These are phyloP conservation scores for Brachypterus glaber DNA, from an alignment of 2,888 invertebrate species.

Conservation along the genomic window DNA sequence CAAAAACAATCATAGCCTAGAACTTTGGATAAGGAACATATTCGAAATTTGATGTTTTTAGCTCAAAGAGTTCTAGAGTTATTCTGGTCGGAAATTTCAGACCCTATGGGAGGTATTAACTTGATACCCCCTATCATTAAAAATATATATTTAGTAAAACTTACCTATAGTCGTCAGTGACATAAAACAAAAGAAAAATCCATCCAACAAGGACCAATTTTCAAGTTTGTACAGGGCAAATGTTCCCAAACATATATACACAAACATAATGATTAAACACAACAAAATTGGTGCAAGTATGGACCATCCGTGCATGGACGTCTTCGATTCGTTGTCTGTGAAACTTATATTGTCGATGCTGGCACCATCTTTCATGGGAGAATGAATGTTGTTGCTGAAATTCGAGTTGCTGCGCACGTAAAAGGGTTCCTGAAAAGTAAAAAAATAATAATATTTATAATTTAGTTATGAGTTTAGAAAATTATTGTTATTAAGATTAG, in stretches of 20 bases:
- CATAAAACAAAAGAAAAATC: slow-evolving; percentile 93
- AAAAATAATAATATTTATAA: too few species aligned
- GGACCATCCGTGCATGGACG: slow-evolving; percentile 67
- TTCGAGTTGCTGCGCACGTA: slow-evolving; percentile 47
- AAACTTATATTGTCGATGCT: slow-evolving; percentile 59
- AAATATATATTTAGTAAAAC: too few species aligned
- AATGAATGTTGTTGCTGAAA: slow-evolving; percentile 43
- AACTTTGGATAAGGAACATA: too few species aligned
- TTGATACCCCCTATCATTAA: too few species aligned
- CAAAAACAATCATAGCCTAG: too few species aligned
- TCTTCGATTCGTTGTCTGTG: slow-evolving; percentile 60
- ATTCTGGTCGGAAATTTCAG: too few species aligned
- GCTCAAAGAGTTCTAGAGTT: too few species aligned
- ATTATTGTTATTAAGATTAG: too few species aligned
- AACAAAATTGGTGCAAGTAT: slow-evolving; percentile 84
- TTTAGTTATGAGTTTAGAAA: too few species aligned
- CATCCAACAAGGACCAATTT: slow-evolving; percentile 80
- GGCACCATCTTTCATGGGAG: slow-evolving; percentile 43
- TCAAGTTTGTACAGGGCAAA: slow-evolving; percentile 82
- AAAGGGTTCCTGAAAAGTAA: slow-evolving; percentile 52
- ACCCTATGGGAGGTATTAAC: too few species aligned
- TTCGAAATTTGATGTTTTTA: too few species aligned
- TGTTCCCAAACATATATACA: slow-evolving; percentile 85
- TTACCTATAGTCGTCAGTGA: slow-evolving; percentile 85
- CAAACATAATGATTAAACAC: slow-evolving; percentile 81